phyloP scores from a whole-genome alignment of 2,797 vertebrate species.

The Rallus crepitans region DNA sequence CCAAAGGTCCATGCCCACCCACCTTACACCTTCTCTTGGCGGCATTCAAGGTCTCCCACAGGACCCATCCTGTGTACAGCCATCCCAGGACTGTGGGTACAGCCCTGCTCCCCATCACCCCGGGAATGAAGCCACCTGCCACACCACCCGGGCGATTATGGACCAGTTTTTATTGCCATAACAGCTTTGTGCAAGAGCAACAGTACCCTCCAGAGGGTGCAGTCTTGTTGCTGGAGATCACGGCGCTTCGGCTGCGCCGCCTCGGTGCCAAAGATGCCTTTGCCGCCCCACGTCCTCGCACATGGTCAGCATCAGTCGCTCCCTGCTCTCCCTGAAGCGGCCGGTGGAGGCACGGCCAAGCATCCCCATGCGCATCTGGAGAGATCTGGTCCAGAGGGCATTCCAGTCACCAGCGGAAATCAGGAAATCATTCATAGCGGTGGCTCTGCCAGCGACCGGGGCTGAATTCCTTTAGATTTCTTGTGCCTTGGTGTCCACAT shows the following conservation, averaged over 20 bases:
- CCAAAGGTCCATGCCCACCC: rapidly evolving
- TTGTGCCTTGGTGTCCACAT: conserved; percentile 54
- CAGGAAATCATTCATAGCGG: conserved; percentile 25
- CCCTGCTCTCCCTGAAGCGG: not conserved
- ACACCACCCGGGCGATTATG: rapidly evolving
- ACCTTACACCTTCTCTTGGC: rapidly evolving
- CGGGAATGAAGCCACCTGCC: not conserved
- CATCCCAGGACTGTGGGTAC: rapidly evolving
- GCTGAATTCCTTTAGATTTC: conserved; percentile 51
- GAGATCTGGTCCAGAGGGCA: conserved; percentile 5
- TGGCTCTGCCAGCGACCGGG: conserved; percentile 39
- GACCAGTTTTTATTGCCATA: rapidly evolving
- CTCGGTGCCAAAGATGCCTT: not conserved
- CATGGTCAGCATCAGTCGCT: not conserved
- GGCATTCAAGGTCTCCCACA: rapidly evolving
- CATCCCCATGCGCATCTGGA: not conserved
- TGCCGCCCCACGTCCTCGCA: not conserved
- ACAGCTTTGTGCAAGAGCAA: not conserved
- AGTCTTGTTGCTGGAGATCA: not conserved
- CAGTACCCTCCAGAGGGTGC: conserved; percentile 58
- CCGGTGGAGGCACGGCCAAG: not conserved
- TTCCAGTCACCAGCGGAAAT: conserved; percentile 1
- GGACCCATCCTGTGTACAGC: rapidly evolving
- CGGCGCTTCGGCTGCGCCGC: not conserved
- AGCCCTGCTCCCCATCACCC: not conserved